These are phyloP conservation scores for Sparus aurata DNA, from an alignment of 2,797 vertebrate species.

Conservation along the genomic window DNA sequence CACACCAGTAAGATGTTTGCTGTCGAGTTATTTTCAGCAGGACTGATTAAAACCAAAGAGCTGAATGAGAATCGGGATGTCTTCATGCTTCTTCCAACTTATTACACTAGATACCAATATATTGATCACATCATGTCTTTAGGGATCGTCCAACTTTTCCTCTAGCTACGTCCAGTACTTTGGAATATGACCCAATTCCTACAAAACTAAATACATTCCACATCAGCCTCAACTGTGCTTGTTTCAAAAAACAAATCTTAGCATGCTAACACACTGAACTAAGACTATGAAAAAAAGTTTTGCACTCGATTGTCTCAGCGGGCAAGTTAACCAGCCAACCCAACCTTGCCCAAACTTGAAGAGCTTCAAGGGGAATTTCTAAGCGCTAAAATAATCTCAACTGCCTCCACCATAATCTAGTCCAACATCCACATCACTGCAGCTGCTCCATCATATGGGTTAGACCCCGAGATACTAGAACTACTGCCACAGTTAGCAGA, in stretches of 20 bases:
- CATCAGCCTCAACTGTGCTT: no score
- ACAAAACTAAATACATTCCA: no score
- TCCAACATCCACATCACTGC: slow-evolving; percentile 2
- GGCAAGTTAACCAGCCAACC: no score
- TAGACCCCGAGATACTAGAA: neutral
- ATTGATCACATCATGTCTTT: neutral
- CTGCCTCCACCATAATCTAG: neutral
- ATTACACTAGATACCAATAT: neutral
- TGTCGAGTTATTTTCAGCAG: slow-evolving; percentile 1
- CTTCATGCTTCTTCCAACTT: neutral
- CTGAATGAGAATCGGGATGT: neutral
- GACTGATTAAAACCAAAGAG: neutral
- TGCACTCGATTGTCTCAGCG: no score
- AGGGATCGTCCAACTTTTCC: no score
- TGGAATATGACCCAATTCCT: no score
- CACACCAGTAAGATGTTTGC: slow-evolving; percentile 18
- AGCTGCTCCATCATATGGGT: slow-evolving; percentile 1
- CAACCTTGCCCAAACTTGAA: no score
- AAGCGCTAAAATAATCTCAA: slow-evolving; percentile 1
- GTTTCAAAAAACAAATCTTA: no score
- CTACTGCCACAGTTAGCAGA: slow-evolving; percentile 4
- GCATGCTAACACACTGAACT: no score
- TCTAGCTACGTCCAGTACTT: no score
- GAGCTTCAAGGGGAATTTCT: neutral
- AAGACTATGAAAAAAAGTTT: no score